Base-by-base conservation (phyloP, 1,140 invertebrate species). In the Campoletis sonorensis region DNA sequence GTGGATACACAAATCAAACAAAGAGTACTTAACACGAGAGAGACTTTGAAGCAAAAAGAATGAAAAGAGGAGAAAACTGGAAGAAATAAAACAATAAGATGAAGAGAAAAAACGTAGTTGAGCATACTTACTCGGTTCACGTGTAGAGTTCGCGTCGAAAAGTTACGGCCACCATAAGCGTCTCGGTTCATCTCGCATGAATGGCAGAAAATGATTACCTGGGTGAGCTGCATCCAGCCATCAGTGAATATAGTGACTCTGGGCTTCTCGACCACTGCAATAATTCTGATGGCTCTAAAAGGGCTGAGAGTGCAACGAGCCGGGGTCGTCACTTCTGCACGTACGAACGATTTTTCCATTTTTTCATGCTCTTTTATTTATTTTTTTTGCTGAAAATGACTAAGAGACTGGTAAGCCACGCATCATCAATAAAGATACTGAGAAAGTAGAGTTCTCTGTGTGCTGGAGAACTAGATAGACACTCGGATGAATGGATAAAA, bases 191-290 rank as follows among this genome's bases (percentile, higher is more conserved):
- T 86, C 83, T 87, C 80, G 81, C 81, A 82, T 83, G 82, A 86
- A 86, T 83, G 83, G 84, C 81, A 86, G 85, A 85, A 88, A 88
- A 88, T 88, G 85, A 87, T 89, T 86, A 86, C 85, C 85, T 81
- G 81, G 75, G 77, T 80, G 68, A 83, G 83, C n/a, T n/a, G n/a
- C 70, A 82, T 82, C 81, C 49, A 82, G 83, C 67, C 51, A n/a
- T n/a, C n/a, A 71, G 33, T 37, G 67, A 79, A 51, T 51, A 54
- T 75, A 79, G 76, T 71, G 40, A 73, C 37, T 70, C 40, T 4
- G n/a, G 21, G 83, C 79, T 67, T 78, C 64, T 67, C 23, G 67
- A 70, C 27, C 67, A n/a, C 80, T 40, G 78, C 70, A 78, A 58
- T 77, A n/a, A n/a, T n/a, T 40, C 18, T 61, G 45, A 54, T 54